phyloP scores from a whole-genome alignment of 2,113 vertebrate species.

The Bubo blakistoni region DNA sequence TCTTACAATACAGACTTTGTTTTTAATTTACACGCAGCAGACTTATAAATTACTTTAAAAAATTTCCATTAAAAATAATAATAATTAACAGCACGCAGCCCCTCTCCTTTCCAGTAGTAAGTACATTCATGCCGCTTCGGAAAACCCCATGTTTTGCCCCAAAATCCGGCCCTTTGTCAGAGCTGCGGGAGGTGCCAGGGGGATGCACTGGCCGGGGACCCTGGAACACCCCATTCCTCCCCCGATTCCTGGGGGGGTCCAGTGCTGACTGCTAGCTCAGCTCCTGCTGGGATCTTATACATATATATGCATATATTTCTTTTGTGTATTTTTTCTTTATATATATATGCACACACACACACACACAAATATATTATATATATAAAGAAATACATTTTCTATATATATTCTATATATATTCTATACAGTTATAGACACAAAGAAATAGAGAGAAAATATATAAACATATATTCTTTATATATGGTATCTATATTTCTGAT shows the following conservation, averaged over 20 bases:
- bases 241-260: no score
- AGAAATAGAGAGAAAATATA: not conserved
- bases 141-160: not conserved
- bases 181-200: not conserved
- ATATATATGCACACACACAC: not conserved
- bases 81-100: conserved; percentile 49
- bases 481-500: not conserved
- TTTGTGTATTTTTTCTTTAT: not conserved
- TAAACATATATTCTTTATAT: not conserved
- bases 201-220: not conserved
- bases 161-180: not conserved
- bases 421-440: not conserved
- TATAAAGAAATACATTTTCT: conserved; percentile 4
- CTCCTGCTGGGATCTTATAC: not conserved
- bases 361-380: not conserved
- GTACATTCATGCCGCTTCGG: conserved; percentile 72
- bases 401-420: not conserved
- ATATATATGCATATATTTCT: not conserved
- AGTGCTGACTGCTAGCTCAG: not conserved
- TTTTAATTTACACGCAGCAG: conserved; percentile 81
- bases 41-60: conserved; percentile 85
- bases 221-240: not conserved
- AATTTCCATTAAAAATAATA: conserved; percentile 67
- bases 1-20: conserved; percentile 78
- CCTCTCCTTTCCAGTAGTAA: conserved; percentile 75